Percentiles rank a stretch among this genome's conserved stretches.
Evolutionary conservation across 2,797 vertebrate genomes (phyloP).

Genomic region (Mastacembelus armatus): DNA sequence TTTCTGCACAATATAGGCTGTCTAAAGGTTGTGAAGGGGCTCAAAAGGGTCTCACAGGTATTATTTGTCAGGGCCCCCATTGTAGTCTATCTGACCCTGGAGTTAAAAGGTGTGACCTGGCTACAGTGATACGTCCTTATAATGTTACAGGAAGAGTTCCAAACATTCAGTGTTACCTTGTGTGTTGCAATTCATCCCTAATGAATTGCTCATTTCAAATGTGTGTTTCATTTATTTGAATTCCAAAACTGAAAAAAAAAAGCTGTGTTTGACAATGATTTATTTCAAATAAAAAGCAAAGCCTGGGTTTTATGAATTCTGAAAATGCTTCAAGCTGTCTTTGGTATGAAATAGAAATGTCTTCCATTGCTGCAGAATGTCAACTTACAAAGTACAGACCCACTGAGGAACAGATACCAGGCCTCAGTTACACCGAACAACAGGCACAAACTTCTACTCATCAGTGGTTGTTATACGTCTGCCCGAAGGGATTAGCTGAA

Average conservation of each 20-base stretch:
- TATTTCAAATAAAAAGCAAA: slow-evolving; percentile 47
- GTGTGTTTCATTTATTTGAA: slow-evolving; percentile 36
- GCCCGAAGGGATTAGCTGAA: slow-evolving; percentile 17
- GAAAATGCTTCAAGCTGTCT: slow-evolving; percentile 67
- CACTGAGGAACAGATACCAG: slow-evolving; percentile 43
- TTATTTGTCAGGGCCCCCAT: no score
- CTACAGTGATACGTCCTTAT: background rate
- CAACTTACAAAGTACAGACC: slow-evolving; percentile 42
- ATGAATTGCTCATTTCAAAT: slow-evolving; percentile 5
- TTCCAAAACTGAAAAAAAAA: slow-evolving; percentile 28
- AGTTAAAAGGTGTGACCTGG: slow-evolving; percentile 5
- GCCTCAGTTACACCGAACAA: slow-evolving; percentile 49
- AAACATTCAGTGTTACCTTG: background rate
- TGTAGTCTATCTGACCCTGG: background rate
- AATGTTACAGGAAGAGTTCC: background rate
- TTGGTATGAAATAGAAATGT: slow-evolving; percentile 56
- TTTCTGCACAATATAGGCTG: background rate
- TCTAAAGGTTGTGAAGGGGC: no score
- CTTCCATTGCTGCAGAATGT: slow-evolving; percentile 53
- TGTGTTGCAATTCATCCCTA: background rate
- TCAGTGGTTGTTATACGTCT: slow-evolving; percentile 23
- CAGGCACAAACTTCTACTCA: slow-evolving; percentile 39
- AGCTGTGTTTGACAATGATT: slow-evolving; percentile 30
- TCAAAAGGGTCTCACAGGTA: no score
- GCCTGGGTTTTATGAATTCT: slow-evolving; percentile 53